Evolutionary conservation across 2,888 invertebrate genomes (phyloP), one percentile per base, ranked within the genome.

Genomic region (Lasioglossum villosulum): DNA sequence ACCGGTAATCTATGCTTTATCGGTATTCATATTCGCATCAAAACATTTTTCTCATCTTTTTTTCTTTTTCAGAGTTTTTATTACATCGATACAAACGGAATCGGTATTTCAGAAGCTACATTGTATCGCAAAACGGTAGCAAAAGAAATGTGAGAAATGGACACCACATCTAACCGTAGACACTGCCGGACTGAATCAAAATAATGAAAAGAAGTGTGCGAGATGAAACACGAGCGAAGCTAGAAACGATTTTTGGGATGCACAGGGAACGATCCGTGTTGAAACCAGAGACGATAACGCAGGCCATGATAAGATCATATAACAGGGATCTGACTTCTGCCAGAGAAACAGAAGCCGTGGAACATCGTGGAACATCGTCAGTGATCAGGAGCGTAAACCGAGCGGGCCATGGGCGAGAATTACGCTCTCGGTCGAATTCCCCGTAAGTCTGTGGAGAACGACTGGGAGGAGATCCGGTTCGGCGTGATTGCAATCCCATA

Each of bases 401-500:
- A 39, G 34, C 68, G 68, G 10, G 4, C 14, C 8, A 12, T 66
- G 16, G 30, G 4, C 63, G 27, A 30, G n/a, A 75, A 56, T 59
- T 59, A 37, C 45, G 42, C 16, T 27, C 63, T 23, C 12, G 19
- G 19, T 42, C 23, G 34, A 45, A 75, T 75, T 63, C 66, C 23
- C 6, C 63, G 45, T 63, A 27, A 42, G 75, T 42, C 75, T 59
- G 37, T 10, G 39, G 52, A 52, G 59, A 75, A 59, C 37, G 75
- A 75, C 10, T 23, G 63, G 59, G 30, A 56, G 56, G 42, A 30
- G 39, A 71, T 27, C 27, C 71, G 16, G 14, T 52, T 30, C 37
- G 48, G 16, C 30, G 52, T 48, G 71, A 77, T 71, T 48, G 74
- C 56, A 70, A 87, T 76, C 76, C 74, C 56, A 81, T 83, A 83